phyloP scores from a whole-genome alignment of 2,888 invertebrate genomes.

The Lasioglossum malachurum region DNA sequence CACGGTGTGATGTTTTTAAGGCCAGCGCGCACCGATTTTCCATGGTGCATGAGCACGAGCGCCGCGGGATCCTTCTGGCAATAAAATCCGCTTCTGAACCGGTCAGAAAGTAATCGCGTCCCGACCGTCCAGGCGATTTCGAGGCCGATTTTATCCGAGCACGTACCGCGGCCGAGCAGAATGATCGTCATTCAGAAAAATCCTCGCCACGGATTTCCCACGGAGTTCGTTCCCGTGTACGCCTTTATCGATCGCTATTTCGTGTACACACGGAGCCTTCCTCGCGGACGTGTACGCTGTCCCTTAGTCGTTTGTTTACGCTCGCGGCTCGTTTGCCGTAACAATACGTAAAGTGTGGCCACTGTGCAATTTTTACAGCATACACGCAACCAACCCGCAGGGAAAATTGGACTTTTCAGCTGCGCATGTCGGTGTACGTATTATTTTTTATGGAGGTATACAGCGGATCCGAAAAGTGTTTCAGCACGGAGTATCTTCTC shows the following conservation, averaged over 20 bases:
- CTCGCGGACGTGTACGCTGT: background rate
- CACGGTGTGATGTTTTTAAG: background rate
- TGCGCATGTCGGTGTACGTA: too few relatives aligned
- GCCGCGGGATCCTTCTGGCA: background rate
- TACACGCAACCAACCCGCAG: too few relatives aligned
- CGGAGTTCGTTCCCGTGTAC: background rate
- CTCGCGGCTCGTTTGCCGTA: background rate
- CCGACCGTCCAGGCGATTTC: background rate
- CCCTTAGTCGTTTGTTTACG: background rate
- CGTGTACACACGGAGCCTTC: background rate
- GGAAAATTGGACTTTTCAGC: too few relatives aligned
- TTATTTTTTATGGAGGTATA: too few relatives aligned
- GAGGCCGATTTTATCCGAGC: background rate
- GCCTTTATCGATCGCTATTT: background rate
- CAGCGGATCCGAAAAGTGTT: too few relatives aligned
- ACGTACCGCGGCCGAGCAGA: background rate
- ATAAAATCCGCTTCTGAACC: background rate
- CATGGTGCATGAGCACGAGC: background rate
- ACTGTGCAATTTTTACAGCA: too few relatives aligned
- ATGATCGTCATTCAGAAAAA: constrained; percentile 2
- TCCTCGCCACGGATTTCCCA: background rate
- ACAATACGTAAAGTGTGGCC: too few relatives aligned
- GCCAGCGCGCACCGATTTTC: background rate
- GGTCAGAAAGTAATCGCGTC: background rate
- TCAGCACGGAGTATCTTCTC: too few relatives aligned